Percentiles rank a stretch among this genome's conserved stretches.
phyloP scores from a whole-genome alignment of 2,888 invertebrate species.

The Cyclophora albipunctata region DNA sequence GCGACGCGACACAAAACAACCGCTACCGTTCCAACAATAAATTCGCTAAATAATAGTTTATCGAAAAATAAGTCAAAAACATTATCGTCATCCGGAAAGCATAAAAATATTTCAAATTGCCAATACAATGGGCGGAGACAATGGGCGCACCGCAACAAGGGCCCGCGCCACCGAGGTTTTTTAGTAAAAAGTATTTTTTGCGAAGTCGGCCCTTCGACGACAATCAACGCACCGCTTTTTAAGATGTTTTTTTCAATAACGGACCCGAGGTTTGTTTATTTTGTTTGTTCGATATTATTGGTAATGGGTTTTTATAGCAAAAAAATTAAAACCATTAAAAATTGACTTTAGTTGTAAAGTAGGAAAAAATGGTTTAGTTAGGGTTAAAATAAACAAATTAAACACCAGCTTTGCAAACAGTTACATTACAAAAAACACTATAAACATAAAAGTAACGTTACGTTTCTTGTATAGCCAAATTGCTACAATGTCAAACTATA shows the following conservation, averaged over 20 bases:
- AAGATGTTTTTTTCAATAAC: constrained; percentile 59
- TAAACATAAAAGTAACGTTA: too few relatives aligned
- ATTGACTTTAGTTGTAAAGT: constrained; percentile 4
- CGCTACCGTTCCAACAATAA: constrained; percentile 46
- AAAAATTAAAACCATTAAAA: constrained; percentile 25
- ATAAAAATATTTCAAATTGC: constrained; percentile 72
- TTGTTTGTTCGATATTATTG: constrained; percentile 49
- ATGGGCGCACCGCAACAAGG: constrained; percentile 66
- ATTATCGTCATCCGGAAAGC: constrained; percentile 70
- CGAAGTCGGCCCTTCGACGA: constrained; percentile 55
- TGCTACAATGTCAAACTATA: too few relatives aligned
- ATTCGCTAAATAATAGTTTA: constrained; percentile 71
- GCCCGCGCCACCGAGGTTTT: constrained; percentile 42
- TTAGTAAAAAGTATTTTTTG: constrained; percentile 55
- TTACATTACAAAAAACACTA: too few relatives aligned
- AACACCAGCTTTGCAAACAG: neutral
- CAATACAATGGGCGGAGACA: constrained; percentile 69
- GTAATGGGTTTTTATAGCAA: constrained; percentile 43
- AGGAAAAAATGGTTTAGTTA: neutral
- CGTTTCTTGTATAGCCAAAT: too few relatives aligned
- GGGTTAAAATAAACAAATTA: constrained; percentile 7
- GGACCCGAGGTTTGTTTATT: constrained; percentile 63
- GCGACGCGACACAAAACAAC: constrained; percentile 33
- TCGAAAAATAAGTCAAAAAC: constrained; percentile 68
- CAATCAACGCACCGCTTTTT: constrained; percentile 61